A percentile compares a stretch with the other conserved stretches of the same genome.
These are phyloP conservation scores for Siniperca knerii DNA, from an alignment of 2,113 vertebrate species.

Conservation along the genomic window DNA sequence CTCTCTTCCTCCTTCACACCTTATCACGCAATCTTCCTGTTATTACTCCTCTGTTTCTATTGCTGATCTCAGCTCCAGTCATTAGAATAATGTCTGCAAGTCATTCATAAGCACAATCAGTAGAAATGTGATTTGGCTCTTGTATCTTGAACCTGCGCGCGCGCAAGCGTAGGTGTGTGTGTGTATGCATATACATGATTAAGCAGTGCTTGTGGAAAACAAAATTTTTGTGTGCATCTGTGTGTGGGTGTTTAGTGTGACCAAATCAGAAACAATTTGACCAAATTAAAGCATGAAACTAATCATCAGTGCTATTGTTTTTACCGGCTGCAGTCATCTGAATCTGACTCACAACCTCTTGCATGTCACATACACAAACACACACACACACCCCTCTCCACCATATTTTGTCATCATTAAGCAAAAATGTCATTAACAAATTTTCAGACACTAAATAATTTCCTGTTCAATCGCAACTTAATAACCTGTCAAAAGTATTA, in stretches of 20 bases:
- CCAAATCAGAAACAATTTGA: constrained; percentile 44
- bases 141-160: constrained; percentile 15
- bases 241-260: constrained; percentile 40
- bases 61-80: constrained; percentile 27
- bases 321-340: constrained; percentile 20
- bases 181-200: neutral
- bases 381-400: neutral
- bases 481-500: constrained; percentile 25
- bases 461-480: constrained; percentile 21
- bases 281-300: constrained; percentile 43
- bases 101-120: constrained; percentile 32
- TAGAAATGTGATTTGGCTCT: constrained; percentile 16
- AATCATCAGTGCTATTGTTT: constrained; percentile 32
- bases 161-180: constrained; percentile 3
- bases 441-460: constrained; percentile 38
- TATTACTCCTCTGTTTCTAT: constrained; percentile 37
- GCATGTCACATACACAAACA: neutral
- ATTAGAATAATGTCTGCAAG: constrained; percentile 52
- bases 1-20: constrained; percentile 30
- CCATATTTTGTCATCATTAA: constrained; percentile 17
- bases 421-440: constrained; percentile 42
- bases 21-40: constrained; percentile 35
- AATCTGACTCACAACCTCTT: constrained; percentile 17
- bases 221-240: neutral
- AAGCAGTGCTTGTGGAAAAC: constrained; percentile 11